Percentiles rank a stretch among this genome's conserved stretches.
phyloP scores from a whole-genome alignment of 53 echinoderm and acorn worm genomes.

The Astropecten irregularis region DNA sequence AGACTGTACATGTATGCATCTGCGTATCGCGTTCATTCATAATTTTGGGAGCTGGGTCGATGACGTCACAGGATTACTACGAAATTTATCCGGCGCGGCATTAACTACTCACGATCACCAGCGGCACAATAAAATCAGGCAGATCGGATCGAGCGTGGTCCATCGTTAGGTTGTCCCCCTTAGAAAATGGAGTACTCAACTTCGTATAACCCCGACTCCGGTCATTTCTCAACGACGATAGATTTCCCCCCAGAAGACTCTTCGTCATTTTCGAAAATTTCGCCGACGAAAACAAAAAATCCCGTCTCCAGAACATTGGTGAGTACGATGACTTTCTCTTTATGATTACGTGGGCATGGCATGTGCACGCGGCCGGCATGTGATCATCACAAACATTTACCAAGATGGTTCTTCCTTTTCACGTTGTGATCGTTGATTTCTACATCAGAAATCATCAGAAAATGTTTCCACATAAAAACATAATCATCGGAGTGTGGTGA shows the following conservation, averaged over 20 bases:
- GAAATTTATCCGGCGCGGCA: background rate
- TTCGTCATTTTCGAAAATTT: conserved; percentile 7
- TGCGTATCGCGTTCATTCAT: background rate
- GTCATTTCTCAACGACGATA: conserved; percentile 68
- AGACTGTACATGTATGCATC: background rate
- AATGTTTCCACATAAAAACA: too few relatives aligned
- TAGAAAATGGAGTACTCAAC: conserved; percentile 57
- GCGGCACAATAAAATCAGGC: too few relatives aligned
- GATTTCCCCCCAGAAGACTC: conserved; percentile 45
- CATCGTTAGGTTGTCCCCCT: too few relatives aligned
- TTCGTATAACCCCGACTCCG: conserved; percentile 75
- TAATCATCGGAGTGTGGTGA: too few relatives aligned
- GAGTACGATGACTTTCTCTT: background rate
- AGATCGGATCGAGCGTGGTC: too few relatives aligned
- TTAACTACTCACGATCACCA: too few relatives aligned
- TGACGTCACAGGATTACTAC: conserved; percentile 23
- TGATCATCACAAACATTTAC: too few relatives aligned
- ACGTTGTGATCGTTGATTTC: too few relatives aligned
- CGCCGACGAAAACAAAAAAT: conserved; percentile 24
- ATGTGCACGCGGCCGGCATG: background rate
- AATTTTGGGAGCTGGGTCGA: conserved; percentile 5
- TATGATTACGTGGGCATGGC: background rate
- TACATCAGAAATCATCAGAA: too few relatives aligned
- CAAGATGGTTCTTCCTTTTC: too few relatives aligned
- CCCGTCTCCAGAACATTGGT: conserved; percentile 46